Evolutionary conservation across 1,140 invertebrate species (phyloP), one percentile per base, ranked within the genome.

Genomic region (Drosophila asahinai): DNA sequence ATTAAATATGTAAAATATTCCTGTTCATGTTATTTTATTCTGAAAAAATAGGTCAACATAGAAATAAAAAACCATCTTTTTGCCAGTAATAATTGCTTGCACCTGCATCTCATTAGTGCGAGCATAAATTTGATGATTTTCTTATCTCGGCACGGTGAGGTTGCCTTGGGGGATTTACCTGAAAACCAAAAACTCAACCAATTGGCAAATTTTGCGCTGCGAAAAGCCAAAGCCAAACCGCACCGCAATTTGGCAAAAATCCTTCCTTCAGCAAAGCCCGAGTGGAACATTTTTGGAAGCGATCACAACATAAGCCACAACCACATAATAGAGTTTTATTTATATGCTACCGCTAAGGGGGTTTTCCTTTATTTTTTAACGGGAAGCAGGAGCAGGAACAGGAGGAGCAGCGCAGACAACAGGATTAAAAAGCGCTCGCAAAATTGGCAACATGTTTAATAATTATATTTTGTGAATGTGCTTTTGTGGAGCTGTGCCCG

Each of bases 371-470:
- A 0, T 59, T 12, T 40, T 30, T 3, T 27, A 8, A 51, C 8
- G 0, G 11, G 62, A 60, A 27, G 61, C 43, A 58, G 51, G 61
- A 40, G 58, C 30, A 22, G 62, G 64, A 27, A 58, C 43, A 58
- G 51, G 61, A 40, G 58, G 66, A 61, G 38, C 43, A 40, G 59
- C 27, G 78, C 86, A 89, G 86, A 89, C 86, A 89, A 89, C 77
- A 81, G 86, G 86, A 89, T 90, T 89, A 89, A 89, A 89, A 89
- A 89, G 86, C 86, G 86, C 86, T 84, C 86, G 86, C 83, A 89
- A 87, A 89, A 90, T 89, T 89, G 81, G 84, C 84, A 89, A 89
- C 84, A 89, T 89, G 84, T 89, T 89, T 90, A 89, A 89, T 89
- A 89, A 89, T 89, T 89, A 89, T 89, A 90, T 89, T 87, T 89